Conservation (phyloP, 1,140 invertebrate species). For the Protaetia brevitarsis region DNA sequence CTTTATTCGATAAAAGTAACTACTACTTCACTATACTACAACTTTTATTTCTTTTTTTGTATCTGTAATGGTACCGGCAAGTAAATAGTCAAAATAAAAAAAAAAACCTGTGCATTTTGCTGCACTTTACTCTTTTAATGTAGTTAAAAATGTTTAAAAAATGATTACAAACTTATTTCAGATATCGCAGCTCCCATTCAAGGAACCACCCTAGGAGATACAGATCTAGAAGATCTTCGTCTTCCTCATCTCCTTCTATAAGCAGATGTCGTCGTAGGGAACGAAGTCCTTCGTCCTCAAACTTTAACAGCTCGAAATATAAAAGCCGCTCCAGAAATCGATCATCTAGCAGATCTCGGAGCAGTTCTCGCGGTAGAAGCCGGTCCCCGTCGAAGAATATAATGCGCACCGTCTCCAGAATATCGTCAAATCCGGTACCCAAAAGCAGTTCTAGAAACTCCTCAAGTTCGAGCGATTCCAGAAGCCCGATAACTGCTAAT, state of each 20-base stretch:
- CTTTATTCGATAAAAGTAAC: too few relatives aligned
- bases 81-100: too few relatives aligned
- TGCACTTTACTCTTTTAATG: too few relatives aligned
- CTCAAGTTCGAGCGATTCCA: slow-evolving; percentile 47
- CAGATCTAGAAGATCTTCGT: slow-evolving; percentile 21
- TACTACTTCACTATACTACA: too few relatives aligned
- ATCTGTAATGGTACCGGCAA: too few relatives aligned
- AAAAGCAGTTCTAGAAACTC: slow-evolving; percentile 49
- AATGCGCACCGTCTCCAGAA: slow-evolving; percentile 26
- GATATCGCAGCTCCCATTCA: not conserved
- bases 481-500: slow-evolving; percentile 43
- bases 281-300: slow-evolving; percentile 27
- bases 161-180: not conserved
- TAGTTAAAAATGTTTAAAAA: not conserved
- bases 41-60: too few relatives aligned
- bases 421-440: not conserved
- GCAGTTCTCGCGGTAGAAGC: too few relatives aligned
- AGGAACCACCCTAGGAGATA: slow-evolving; percentile 24
- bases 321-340: slow-evolving; percentile 47
- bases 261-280: not conserved
- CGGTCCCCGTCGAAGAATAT: slow-evolving; percentile 48
- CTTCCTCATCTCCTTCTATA: not conserved
- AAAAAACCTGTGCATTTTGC: too few relatives aligned
- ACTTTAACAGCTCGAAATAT: slow-evolving; percentile 42
- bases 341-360: slow-evolving; percentile 48